These are phyloP conservation scores for Macroteleia sp. DNA, from an alignment of 2,888 invertebrate species.

Conservation along the genomic window DNA sequence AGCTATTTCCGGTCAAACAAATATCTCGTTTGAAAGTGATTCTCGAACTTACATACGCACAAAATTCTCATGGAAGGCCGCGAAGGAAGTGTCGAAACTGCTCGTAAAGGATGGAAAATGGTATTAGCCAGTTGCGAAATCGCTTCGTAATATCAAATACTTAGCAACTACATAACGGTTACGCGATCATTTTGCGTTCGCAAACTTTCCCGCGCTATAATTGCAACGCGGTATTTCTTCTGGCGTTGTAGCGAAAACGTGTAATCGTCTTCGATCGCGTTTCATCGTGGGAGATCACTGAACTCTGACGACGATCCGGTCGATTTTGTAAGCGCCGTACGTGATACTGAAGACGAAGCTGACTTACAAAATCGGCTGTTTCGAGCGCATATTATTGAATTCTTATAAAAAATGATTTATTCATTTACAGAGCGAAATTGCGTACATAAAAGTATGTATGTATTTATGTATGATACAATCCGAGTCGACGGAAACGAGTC, in stretches of 20 bases:
- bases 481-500: conserved; percentile 37
- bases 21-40: conserved; percentile 56
- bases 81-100: conserved; percentile 57
- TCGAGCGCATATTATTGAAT: not conserved
- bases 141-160: conserved; percentile 56
- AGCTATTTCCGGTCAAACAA: conserved; percentile 55
- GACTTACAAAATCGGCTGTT: conserved; percentile 48
- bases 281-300: conserved; percentile 47
- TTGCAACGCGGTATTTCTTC: conserved; percentile 39
- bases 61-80: conserved; percentile 20
- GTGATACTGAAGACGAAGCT: not conserved
- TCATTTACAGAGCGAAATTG: conserved; percentile 60
- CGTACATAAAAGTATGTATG: conserved; percentile 23
- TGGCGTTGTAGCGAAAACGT: conserved; percentile 24
- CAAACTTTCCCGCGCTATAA: conserved; percentile 58
- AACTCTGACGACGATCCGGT: conserved; percentile 42
- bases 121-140: conserved; percentile 48
- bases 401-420: conserved; percentile 63
- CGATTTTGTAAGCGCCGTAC: conserved; percentile 48
- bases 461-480: conserved; percentile 51
- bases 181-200: conserved; percentile 46
- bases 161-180: conserved; percentile 41
- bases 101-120: conserved; percentile 47
- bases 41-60: conserved; percentile 2
- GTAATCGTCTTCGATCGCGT: conserved; percentile 52